A percentile compares a stretch with the other conserved stretches of the same genome.
These are phyloP conservation scores for Gisinianus flammeolus DNA, from an alignment of 2,888 invertebrate genomes.

Conservation along the genomic window DNA sequence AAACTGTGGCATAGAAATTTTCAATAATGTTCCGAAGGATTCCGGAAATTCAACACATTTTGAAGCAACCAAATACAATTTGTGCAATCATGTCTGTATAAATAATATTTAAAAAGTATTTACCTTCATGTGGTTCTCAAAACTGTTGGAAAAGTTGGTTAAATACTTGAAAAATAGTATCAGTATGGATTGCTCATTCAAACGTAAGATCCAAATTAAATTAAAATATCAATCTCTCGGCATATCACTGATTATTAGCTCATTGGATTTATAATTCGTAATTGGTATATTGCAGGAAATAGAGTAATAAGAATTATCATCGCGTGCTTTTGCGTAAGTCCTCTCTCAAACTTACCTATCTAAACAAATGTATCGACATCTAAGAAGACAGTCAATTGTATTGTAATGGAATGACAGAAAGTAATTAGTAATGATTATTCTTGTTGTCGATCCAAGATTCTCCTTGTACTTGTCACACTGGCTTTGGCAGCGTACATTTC, in stretches of 20 bases:
- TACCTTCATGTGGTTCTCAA: not conserved
- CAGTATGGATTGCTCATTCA: conserved; percentile 2
- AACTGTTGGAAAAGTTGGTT: not conserved
- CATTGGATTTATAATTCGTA: not conserved
- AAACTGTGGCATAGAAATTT: too few species aligned
- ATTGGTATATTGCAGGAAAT: conserved; percentile 33
- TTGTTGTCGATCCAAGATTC: not conserved
- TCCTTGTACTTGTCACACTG: conserved; percentile 32
- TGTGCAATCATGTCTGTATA: not conserved
- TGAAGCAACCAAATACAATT: not conserved
- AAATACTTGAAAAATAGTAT: not conserved
- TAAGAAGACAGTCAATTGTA: too few species aligned
- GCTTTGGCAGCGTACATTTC: conserved; percentile 35
- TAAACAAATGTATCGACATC: not conserved
- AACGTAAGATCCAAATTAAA: not conserved
- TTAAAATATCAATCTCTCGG: not conserved
- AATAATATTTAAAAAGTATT: not conserved
- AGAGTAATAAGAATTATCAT: conserved; percentile 24
- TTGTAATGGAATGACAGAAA: not conserved
- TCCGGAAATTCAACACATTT: not conserved
- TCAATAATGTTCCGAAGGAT: not conserved
- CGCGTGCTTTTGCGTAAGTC: not conserved
- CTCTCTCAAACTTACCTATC: not conserved
- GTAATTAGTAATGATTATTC: not conserved
- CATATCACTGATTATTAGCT: not conserved